Conservation (phyloP, 2,888 invertebrate genomes). For the Glaucopsyche alexis region DNA sequence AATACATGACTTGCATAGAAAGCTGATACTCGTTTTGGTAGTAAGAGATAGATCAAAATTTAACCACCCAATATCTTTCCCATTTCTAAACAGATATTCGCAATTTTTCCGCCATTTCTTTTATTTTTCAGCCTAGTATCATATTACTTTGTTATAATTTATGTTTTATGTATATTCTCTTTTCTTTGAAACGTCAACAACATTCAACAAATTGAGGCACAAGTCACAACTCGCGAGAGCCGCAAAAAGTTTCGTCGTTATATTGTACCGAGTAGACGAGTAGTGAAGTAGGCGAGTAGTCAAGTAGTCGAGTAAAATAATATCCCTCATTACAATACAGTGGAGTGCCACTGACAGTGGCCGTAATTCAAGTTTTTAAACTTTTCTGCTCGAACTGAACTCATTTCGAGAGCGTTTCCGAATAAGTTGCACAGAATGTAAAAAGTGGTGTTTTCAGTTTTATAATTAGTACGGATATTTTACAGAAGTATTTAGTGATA, state of each 20-base stretch:
- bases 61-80: too few relatives aligned
- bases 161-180: too few relatives aligned
- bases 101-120: too few relatives aligned
- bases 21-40: too few relatives aligned
- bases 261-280: background rate
- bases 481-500: too few relatives aligned
- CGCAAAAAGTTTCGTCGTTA: slow-evolving; percentile 3
- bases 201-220: background rate
- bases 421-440: background rate
- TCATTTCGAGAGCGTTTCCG: background rate
- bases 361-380: background rate
- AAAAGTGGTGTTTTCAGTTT: background rate
- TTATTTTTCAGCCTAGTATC: too few relatives aligned
- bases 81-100: too few relatives aligned
- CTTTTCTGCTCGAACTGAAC: background rate
- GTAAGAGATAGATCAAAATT: too few relatives aligned
- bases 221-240: background rate
- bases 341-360: background rate
- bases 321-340: background rate
- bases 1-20: too few relatives aligned
- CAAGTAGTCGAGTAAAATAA: background rate
- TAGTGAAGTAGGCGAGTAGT: too few relatives aligned
- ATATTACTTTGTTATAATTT: too few relatives aligned
- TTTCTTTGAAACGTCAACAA: slow-evolving; percentile 7
- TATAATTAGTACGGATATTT: too few relatives aligned